Percentiles rank a stretch among this genome's conserved stretches.
phyloP scores from a whole-genome alignment of 2,113 vertebrate genomes.

The Nothobranchius furzeri region DNA sequence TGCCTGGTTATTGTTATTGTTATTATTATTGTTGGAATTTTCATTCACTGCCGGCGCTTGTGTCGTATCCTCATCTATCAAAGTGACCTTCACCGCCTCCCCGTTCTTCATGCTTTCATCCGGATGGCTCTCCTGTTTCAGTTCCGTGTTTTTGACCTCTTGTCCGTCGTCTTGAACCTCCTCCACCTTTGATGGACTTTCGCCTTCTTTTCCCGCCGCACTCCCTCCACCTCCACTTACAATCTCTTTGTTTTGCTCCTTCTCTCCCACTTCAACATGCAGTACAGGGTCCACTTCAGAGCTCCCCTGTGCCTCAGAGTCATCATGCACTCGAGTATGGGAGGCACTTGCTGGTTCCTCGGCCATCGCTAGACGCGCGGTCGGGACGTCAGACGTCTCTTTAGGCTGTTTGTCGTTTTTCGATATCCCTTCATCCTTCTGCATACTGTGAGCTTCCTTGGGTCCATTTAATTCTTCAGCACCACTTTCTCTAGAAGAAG shows the following conservation, averaged over 20 bases:
- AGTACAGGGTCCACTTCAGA: conserved; percentile 50
- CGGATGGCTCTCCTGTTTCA: conserved; percentile 51
- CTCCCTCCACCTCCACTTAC: conserved; percentile 25
- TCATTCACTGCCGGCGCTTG: conserved; percentile 39
- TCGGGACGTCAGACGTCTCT: conserved; percentile 15
- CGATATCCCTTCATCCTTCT: not conserved
- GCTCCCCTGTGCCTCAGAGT: conserved; percentile 30
- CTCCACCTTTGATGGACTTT: conserved; percentile 25
- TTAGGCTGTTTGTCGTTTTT: conserved; percentile 16
- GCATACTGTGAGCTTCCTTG: conserved; percentile 50
- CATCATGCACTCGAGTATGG: conserved; percentile 31
- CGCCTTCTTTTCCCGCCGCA: conserved; percentile 14
- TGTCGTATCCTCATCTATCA: conserved; percentile 59
- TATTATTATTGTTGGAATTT: conserved; percentile 87
- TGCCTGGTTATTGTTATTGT: conserved; percentile 71
- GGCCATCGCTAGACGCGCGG: not conserved
- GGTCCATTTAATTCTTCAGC: conserved; percentile 50
- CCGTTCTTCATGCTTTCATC: conserved; percentile 33
- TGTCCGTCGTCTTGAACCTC: conserved; percentile 52
- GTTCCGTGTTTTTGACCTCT: not conserved
- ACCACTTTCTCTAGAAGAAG: conserved; percentile 47
- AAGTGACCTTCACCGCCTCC: conserved; percentile 64
- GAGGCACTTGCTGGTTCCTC: conserved; percentile 20
- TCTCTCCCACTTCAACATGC: conserved; percentile 39
- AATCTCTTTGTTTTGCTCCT: conserved; percentile 39